A percentile compares a stretch with the other conserved stretches of the same genome.
Evolutionary conservation across 1,140 invertebrate species (phyloP).

Genomic region (Tyrophagus putrescentiae): DNA sequence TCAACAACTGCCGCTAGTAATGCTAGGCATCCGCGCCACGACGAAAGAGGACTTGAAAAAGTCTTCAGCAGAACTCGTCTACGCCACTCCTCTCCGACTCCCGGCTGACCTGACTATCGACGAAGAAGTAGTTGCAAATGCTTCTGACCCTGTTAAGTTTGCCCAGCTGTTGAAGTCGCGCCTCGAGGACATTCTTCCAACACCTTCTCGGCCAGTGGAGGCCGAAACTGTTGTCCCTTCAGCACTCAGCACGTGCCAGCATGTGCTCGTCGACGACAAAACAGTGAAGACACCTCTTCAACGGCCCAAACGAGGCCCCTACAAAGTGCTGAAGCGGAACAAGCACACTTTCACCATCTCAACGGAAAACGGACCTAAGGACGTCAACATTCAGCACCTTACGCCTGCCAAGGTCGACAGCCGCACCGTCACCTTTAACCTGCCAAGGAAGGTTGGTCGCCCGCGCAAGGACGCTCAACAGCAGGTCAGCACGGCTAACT

Average conservation of each 20-base stretch:
- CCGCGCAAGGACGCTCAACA: no score
- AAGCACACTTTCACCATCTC: neutral
- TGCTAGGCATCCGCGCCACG: constrained; percentile 29
- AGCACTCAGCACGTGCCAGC: neutral
- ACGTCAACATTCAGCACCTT: neutral
- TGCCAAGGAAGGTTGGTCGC: no score
- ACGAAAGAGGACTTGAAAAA: constrained; percentile 29
- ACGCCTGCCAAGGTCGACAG: neutral
- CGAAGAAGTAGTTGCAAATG: neutral
- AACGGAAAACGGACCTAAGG: neutral
- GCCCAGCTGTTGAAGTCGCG: neutral
- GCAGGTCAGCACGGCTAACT: no score
- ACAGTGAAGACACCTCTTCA: neutral
- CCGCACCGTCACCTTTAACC: no score
- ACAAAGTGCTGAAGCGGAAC: neutral
- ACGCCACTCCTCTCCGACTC: constrained; percentile 23
- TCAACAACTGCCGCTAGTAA: constrained; percentile 31
- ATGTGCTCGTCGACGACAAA: neutral
- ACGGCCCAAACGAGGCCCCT: neutral
- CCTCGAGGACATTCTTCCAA: neutral
- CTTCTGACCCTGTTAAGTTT: neutral
- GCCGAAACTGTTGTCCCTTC: neutral
- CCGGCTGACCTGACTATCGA: constrained; percentile 27
- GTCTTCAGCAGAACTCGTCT: constrained; percentile 26
- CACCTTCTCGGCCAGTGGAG: no score